Evolutionary conservation across 2,888 invertebrate species (phyloP).

Genomic region (Galerucella nymphaeae): DNA sequence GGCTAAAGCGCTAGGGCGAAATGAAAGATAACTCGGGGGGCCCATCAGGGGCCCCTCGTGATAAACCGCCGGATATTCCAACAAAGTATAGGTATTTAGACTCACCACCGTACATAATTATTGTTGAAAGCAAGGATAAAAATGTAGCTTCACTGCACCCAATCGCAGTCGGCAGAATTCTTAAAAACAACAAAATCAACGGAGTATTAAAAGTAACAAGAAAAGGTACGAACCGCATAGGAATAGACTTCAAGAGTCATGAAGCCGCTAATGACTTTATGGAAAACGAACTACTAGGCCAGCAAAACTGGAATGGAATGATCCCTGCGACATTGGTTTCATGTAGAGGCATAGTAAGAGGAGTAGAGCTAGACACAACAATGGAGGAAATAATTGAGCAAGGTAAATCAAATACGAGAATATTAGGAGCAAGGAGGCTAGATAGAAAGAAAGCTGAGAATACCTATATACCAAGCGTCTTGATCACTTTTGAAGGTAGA

Average conservation of each 20-base stretch:
- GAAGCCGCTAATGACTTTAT: not conserved
- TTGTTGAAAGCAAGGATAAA: not conserved
- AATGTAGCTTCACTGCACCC: not conserved
- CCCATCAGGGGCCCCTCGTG: too few relatives aligned
- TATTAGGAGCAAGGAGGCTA: slow-evolving; percentile 11
- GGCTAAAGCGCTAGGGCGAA: too few relatives aligned
- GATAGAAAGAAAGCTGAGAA: not conserved
- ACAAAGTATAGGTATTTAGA: not conserved
- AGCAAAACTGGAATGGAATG: not conserved
- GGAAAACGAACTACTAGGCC: not conserved
- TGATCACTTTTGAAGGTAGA: slow-evolving; percentile 12
- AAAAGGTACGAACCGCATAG: slow-evolving; percentile 10
- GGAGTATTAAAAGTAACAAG: not conserved
- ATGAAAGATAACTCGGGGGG: too few relatives aligned
- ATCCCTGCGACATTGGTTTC: too few relatives aligned
- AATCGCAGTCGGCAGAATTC: not conserved
- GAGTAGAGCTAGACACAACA: not conserved
- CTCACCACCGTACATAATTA: not conserved
- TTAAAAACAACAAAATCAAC: not conserved
- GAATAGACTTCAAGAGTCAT: not conserved
- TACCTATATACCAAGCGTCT: not conserved
- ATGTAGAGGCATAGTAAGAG: not conserved
- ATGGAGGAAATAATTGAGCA: not conserved
- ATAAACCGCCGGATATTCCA: too few relatives aligned
- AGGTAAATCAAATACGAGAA: not conserved